Evolutionary conservation across 23 tunicate species (phyloP), one percentile per base, ranked within the genome.

Genomic region (Ciona savignyi): DNA sequence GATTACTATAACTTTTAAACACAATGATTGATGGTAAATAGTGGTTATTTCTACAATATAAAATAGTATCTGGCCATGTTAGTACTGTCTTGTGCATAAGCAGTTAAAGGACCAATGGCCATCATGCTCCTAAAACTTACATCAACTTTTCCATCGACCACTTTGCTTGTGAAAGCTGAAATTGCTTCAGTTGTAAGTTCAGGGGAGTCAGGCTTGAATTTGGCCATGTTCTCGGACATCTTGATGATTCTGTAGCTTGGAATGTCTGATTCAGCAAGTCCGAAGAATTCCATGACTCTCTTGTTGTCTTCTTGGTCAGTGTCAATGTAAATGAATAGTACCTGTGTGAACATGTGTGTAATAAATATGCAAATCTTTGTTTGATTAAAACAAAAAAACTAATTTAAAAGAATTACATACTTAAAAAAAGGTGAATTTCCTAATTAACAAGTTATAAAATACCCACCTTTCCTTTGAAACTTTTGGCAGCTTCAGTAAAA

Each of bases 171-270:
- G 83, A 95, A 88, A 0, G 26, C 70, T 60, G 62, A 51, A 64
- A 95, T 62, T 0, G 96, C 86, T 19, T 83, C 92, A 19, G 88
- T 25, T 28, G 78, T 6, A 0, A 88, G 64, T 1, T 80, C 93
- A 25, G 64, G 68, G 85, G 68, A 62, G 23, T 76, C 84, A n/a
- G 99, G 99, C 74, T 95, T 95, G 66, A 81, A 95, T 68, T 95
- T 95, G 79, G 99, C 99, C 99, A 95, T 95, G 72, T 90, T 86
- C 1, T 95, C 99, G 2, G 83, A 75, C 99, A 95, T 95, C 72
- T 95, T 90, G 86, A 95, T 95, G 78, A 95, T 77, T 62, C 99
- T 42, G 87, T 83, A 81, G 66, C 70, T 78, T 0, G 99, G 93
- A 23, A 89, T 49, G 42, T 95, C 93, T 23, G 65, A 77, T 29